Evolutionary conservation across 2,888 invertebrate species (phyloP).

Genomic region (Drosophila sordidapex): DNA sequence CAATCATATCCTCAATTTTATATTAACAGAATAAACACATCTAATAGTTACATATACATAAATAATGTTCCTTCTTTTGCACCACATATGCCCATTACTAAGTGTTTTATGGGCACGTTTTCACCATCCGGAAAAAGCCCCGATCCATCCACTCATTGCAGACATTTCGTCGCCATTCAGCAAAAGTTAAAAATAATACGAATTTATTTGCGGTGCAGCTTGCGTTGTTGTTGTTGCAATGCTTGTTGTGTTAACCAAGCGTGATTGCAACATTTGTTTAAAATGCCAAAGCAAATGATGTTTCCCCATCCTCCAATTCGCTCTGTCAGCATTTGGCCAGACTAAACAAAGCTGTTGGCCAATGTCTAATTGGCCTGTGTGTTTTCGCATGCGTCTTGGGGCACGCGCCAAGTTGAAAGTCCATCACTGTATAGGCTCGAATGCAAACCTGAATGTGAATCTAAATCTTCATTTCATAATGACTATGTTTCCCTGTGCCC

Average conservation of each 20-base stretch:
- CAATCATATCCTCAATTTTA: not conserved
- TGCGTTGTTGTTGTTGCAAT: conserved; percentile 10
- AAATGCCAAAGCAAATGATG: conserved; percentile 36
- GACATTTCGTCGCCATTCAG: conserved; percentile 55
- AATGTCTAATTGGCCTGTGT: conserved; percentile 34
- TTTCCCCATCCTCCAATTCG: not conserved
- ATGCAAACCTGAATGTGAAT: conserved; percentile 3
- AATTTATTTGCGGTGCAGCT: conserved; percentile 28
- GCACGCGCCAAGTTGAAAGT: conserved; percentile 60
- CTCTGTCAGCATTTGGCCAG: conserved; percentile 24
- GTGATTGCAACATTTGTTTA: conserved; percentile 50
- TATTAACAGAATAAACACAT: not conserved
- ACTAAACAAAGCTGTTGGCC: conserved; percentile 63
- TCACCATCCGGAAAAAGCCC: not conserved
- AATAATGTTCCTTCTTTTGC: not conserved
- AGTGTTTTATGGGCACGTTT: not conserved
- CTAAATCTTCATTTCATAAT: conserved; percentile 12
- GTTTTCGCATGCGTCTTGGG: conserved; percentile 18
- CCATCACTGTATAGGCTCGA: not conserved
- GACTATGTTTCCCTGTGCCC: conserved; percentile 8
- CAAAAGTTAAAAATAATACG: conserved; percentile 42
- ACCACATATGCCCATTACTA: not conserved
- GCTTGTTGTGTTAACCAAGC: conserved; percentile 6
- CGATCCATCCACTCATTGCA: conserved; percentile 2
- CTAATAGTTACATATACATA: not conserved